These are phyloP conservation scores for Rhinophrynus dorsalis DNA, from an alignment of 2,797 vertebrate species.

Conservation along the genomic window DNA sequence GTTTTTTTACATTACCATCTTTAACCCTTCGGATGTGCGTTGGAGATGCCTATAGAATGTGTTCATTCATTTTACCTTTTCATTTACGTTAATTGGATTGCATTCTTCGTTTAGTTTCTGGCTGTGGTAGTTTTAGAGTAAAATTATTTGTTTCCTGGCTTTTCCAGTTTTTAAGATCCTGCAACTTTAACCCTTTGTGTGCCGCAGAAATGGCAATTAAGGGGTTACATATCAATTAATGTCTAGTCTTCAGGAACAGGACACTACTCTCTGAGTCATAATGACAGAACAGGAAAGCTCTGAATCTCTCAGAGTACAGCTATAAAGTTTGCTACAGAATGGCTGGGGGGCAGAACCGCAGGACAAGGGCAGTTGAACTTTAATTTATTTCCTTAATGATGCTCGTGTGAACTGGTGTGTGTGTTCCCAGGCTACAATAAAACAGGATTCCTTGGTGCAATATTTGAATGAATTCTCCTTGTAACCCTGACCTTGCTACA, in stretches of 20 bases:
- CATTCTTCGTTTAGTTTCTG: too few relatives aligned
- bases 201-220: too few relatives aligned
- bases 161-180: too few relatives aligned
- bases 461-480: conserved; percentile 40
- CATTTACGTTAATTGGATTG: too few relatives aligned
- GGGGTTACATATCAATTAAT: too few relatives aligned
- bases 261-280: conserved; percentile 23
- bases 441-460: conserved; percentile 39
- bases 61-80: too few relatives aligned
- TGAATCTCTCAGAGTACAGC: conserved; percentile 23
- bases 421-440: conserved; percentile 47
- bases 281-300: conserved; percentile 4
- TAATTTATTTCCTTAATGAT: conserved; percentile 46
- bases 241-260: conserved; percentile 19
- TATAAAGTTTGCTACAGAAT: conserved; percentile 34
- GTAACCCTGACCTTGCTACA: conserved; percentile 43
- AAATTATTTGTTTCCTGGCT: too few relatives aligned
- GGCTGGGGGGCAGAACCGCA: conserved; percentile 34
- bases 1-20: too few relatives aligned
- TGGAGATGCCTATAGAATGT: too few relatives aligned
- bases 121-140: too few relatives aligned
- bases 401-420: conserved; percentile 30
- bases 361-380: conserved; percentile 48
- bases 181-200: too few relatives aligned
- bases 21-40: too few relatives aligned